These are phyloP conservation scores for Brevimyrus niger DNA, from an alignment of 2,113 vertebrate species.

Conservation along the genomic window DNA sequence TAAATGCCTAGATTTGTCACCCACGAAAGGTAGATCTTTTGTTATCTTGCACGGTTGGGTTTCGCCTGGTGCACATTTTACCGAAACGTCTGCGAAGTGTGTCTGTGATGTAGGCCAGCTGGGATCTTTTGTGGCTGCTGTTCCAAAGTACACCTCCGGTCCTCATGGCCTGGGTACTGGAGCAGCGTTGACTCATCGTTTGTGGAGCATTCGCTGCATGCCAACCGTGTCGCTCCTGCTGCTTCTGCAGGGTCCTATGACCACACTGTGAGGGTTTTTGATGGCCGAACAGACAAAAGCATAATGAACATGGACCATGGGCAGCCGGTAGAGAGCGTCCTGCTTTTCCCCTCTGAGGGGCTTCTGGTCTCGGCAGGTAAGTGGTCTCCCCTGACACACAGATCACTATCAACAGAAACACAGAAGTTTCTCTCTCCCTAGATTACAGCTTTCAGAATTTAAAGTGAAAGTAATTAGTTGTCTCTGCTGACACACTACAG, in stretches of 20 bases:
- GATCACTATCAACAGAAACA: background rate
- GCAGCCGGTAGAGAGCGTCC: conserved; percentile 90
- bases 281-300: conserved; percentile 71
- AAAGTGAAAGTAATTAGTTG: too few species aligned
- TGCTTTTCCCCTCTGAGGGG: conserved; percentile 88
- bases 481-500: too few species aligned
- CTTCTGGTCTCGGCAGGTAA: conserved; percentile 91
- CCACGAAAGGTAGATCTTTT: background rate
- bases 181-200: background rate
- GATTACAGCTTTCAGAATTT: background rate
- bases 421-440: background rate
- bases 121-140: background rate
- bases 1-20: background rate
- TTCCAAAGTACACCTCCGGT: background rate
- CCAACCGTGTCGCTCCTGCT: background rate
- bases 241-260: conserved; percentile 80
- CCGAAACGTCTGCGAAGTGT: background rate
- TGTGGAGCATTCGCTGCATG: background rate
- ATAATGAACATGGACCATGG: conserved; percentile 86
- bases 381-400: background rate
- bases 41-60: background rate
- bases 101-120: background rate
- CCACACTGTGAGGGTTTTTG: conserved; percentile 88
- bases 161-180: background rate
- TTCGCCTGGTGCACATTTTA: background rate